These are phyloP conservation scores for Drosophila ananassae DNA, from an alignment of 1,140 invertebrate species.

Conservation along the genomic window DNA sequence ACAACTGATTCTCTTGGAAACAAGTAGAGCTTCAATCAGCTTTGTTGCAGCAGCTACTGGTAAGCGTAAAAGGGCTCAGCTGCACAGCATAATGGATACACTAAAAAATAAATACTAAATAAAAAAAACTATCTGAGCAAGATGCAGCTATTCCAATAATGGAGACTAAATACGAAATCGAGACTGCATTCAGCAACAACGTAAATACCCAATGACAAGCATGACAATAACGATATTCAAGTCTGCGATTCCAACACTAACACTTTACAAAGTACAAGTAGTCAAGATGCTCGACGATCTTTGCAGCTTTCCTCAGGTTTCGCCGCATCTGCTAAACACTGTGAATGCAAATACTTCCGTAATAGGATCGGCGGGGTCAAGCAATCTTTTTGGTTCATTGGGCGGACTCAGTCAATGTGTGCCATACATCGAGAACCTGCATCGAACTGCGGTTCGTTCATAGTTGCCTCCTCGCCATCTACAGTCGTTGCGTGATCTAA, in stretches of 20 bases:
- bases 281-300: constrained; percentile 9
- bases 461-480: neutral
- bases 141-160: constrained; percentile 34
- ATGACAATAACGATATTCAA: constrained; percentile 57
- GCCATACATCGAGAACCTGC: constrained; percentile 28
- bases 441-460: constrained; percentile 12
- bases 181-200: constrained; percentile 31
- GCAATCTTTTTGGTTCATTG: constrained; percentile 50
- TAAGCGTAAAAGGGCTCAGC: constrained; percentile 32
- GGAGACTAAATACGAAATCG: constrained; percentile 53
- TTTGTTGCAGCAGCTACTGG: constrained; percentile 12
- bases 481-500: constrained; percentile 1
- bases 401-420: constrained; percentile 50
- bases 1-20: neutral
- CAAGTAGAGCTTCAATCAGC: constrained; percentile 3
- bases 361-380: neutral
- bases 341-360: constrained; percentile 54
- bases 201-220: constrained; percentile 62
- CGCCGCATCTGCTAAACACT: constrained; percentile 53
- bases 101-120: too few species aligned
- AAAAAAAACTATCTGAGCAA: constrained; percentile 41
- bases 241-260: constrained; percentile 64
- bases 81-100: constrained; percentile 52
- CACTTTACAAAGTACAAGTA: constrained; percentile 43
- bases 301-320: constrained; percentile 16